Percentiles rank a stretch among this genome's conserved stretches.
phyloP scores from a whole-genome alignment of 2,888 invertebrate genomes.

The Rhagium mordax region DNA sequence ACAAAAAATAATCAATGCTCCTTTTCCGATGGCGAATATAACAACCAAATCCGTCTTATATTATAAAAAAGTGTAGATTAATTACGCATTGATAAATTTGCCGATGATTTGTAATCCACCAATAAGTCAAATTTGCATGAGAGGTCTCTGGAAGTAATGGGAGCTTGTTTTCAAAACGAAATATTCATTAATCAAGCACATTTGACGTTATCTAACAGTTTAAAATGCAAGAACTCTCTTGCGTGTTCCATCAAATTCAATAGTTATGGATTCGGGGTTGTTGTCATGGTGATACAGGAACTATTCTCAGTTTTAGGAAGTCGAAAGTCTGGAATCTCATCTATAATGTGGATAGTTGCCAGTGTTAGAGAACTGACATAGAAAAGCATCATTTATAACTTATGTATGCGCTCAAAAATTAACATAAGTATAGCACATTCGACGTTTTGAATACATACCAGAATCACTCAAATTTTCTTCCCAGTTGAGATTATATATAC shows the following conservation, averaged over 20 bases:
- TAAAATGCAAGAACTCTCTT: not conserved
- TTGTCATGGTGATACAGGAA: not conserved
- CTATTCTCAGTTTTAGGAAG: not conserved
- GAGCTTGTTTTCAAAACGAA: not conserved
- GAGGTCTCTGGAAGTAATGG: no score
- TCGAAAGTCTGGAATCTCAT: not conserved
- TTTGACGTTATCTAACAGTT: not conserved
- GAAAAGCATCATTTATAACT: not conserved
- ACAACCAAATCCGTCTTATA: no score
- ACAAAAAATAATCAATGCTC: no score
- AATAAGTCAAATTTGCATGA: not conserved
- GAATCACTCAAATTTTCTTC: no score
- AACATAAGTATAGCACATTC: no score
- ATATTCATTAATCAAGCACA: not conserved
- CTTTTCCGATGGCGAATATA: no score
- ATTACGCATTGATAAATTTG: not conserved
- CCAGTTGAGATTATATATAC: no score
- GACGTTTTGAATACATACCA: no score
- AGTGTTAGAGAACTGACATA: not conserved
- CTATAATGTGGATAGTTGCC: not conserved
- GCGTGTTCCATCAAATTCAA: not conserved
- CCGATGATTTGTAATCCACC: not conserved
- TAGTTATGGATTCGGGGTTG: not conserved
- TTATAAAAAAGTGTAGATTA: no score
- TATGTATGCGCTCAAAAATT: no score